phyloP scores from a whole-genome alignment of 2,888 invertebrate species.

The Xylocampa areola region DNA sequence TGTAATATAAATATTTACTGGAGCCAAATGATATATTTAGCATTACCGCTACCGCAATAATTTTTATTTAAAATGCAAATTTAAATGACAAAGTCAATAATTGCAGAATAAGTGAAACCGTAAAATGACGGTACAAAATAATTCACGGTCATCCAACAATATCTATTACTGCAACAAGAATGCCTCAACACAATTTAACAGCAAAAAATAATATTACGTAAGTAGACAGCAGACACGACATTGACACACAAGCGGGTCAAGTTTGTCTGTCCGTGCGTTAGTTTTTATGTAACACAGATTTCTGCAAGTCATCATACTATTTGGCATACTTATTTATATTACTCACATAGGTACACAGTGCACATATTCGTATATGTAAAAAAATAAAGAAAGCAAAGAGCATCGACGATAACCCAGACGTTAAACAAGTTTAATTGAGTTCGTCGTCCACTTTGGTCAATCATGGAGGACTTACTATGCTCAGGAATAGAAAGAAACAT shows the following conservation, averaged over 20 bases:
- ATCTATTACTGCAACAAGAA: conserved; percentile 26
- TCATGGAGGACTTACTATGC: too few relatives aligned
- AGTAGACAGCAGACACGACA: conserved; percentile 34
- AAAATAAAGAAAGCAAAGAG: too few relatives aligned
- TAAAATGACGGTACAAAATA: conserved; percentile 11
- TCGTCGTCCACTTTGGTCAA: too few relatives aligned
- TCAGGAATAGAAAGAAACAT: too few relatives aligned
- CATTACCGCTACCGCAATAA: too few relatives aligned
- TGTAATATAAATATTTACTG: too few relatives aligned
- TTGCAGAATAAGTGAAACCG: conserved; percentile 20
- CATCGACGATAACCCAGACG: too few relatives aligned
- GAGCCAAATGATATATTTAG: too few relatives aligned
- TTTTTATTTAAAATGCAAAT: too few relatives aligned
- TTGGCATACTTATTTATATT: conserved; percentile 4
- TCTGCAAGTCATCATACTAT: conserved; percentile 19
- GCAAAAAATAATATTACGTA: conserved; percentile 28
- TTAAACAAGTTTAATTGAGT: too few relatives aligned
- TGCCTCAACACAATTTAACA: conserved; percentile 24
- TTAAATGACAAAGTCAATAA: conserved; percentile 18
- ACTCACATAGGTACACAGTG: too few relatives aligned
- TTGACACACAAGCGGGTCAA: conserved; percentile 52
- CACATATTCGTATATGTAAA: too few relatives aligned
- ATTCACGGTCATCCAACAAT: conserved; percentile 32
- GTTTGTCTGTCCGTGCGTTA: conserved; percentile 42
- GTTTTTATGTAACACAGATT: conserved; percentile 12